Evolutionary conservation across 2,888 invertebrate species (phyloP), one percentile per base, ranked within the genome.

Genomic region (Mamestra brassicae): DNA sequence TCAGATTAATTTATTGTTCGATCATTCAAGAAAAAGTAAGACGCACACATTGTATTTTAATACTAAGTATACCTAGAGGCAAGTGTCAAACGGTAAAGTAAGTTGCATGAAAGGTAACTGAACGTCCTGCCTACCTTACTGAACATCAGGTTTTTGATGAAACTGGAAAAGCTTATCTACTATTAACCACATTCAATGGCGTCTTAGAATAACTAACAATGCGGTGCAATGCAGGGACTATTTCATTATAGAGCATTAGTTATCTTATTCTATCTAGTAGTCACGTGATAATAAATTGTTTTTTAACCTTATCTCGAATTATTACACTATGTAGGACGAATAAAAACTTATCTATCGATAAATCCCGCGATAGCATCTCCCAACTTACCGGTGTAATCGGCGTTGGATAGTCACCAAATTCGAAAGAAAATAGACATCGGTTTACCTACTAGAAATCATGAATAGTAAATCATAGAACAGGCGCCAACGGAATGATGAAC

Each of bases 401-500:
- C 38, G 17, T 26, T 26, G 26, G 54, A 11, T 26, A 57, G 15
- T n/a, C 36, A 55, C 26, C 15, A 60, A 71, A 17, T 52, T 58
- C 34, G 45, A 63, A 71, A 55, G 42, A 67, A 64, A 83, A 60
- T 47, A 11, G 3, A 67, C 54, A 68, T 38, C 55, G 38, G 60
- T 81, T 36, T 47, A 45, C 36, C n/a, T 68, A 71, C 60, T 67
- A 64, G n/a, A 80, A 74, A 74, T 76, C 34, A 73, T 73, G 74
- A 65, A 81, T 71, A 85, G 69, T 79, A 82, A 85, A 86, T 85
- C 76, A 79, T 76, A 80, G 77, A 69, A 71, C 79, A 73, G 71
- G 83, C 78, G 85, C 87, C 87, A 87, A 85, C 74, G 26, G 75
- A 71, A 77, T 81, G 78, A 81, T 85, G 85, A 74, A 74, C 55